Base-by-base conservation (phyloP, 1,140 invertebrate species). In the Diabrotica virgifera region DNA sequence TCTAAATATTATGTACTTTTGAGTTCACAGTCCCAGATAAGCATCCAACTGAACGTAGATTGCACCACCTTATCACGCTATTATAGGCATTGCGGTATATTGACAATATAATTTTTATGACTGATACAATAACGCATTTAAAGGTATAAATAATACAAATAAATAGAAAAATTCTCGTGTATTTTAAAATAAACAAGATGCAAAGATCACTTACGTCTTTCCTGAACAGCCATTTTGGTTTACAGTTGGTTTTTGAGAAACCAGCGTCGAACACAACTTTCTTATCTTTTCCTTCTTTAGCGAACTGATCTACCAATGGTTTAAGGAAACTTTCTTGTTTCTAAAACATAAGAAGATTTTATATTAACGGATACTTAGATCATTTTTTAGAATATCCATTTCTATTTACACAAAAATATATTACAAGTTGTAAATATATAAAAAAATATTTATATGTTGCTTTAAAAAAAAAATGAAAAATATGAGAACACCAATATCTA, bases 241-340 rank as follows among this genome's bases (percentile, higher is more conserved):
- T 97, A 72, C 89, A 86, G 78, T 96, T 95, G 9, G 90, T 86
- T 81, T 95, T 96, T 57, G 91, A 92, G 81, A 96, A 97, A 72
- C 91, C 89, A 53, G 89, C 90, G 81, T 96, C 94, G 74, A 97
- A 95, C 7, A 87, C 84, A 62, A 93, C 90, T 78, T 94, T 94
- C 78, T 97, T 97, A 79, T 98, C 97, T 82, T 97, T 98, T 70
- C 95, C 96, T 84, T 99, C 96, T 77, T 97, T 97, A 52, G 92
- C 92, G 76, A 92, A 93, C 81, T 94, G 89, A 82, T 98, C 96
- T 70, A 97, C 89, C 67, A 99, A 84, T 63, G 95, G 94, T 81
- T 95, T 95, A 74, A 96, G 85, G 87, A 97, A 99, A 62, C 89
- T 89, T 76, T 98, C 97, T 83, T 88, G 88, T 90, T 97, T 97